Evolutionary conservation across 2,797 vertebrate species (phyloP).

Genomic region (Denticeps clupeoides): DNA sequence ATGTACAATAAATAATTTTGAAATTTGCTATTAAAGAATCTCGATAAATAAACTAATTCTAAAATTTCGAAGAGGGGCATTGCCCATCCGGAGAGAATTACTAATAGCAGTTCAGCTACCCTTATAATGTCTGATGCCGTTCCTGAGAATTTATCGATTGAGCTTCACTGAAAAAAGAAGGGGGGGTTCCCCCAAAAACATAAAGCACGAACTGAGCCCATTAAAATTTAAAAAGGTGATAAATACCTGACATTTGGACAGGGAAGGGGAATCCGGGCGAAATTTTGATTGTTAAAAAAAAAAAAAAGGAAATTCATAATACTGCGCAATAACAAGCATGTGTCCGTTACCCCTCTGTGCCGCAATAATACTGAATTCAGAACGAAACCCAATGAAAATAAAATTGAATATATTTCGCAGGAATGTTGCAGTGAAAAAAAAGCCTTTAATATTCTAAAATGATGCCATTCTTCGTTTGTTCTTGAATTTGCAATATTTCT

Average conservation of each 20-base stretch:
- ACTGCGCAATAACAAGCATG: conserved; percentile 26
- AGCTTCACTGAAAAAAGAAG: conserved; percentile 53
- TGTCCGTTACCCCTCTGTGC: conserved; percentile 17
- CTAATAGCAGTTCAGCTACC: conserved; percentile 54
- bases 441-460: conserved; percentile 22
- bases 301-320: too few species aligned
- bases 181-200: conserved; percentile 23
- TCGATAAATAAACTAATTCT: conserved; percentile 96
- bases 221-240: conserved; percentile 39
- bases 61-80: conserved; percentile 71
- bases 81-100: conserved; percentile 56
- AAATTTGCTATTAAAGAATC: conserved; percentile 91
- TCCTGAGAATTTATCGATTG: conserved; percentile 66
- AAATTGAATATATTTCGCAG: conserved; percentile 36
- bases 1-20: conserved; percentile 99
- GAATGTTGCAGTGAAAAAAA: conserved; percentile 47
- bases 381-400: conserved; percentile 29
- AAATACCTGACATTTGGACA: conserved; percentile 59
- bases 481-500: conserved; percentile 5
- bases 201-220: conserved; percentile 23
- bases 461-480: conserved; percentile 26
- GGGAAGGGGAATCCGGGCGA: conserved; percentile 41
- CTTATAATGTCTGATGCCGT: conserved; percentile 52
- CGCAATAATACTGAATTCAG: conserved; percentile 20
- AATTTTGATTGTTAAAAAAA: conserved; percentile 29